A percentile compares a stretch with the other conserved stretches of the same genome.
Conservation (phyloP, 2,113 vertebrate genomes). For the Tiliqua scincoides region DNA sequence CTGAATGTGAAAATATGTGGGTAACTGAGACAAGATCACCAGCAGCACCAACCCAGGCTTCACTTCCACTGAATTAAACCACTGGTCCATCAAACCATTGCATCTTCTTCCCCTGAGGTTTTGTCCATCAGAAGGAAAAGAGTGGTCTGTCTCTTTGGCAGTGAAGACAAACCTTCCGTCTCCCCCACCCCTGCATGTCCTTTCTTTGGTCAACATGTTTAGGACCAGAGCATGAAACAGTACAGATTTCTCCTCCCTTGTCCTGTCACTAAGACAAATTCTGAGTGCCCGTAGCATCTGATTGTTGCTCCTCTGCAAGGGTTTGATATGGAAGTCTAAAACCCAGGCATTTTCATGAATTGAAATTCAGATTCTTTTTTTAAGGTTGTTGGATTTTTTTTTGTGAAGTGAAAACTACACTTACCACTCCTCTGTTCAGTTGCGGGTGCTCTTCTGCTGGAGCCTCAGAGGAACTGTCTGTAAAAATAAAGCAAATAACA, state of each 20-base stretch:
- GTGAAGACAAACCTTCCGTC: background rate
- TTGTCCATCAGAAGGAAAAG: too few species aligned
- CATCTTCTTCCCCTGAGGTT: too few species aligned
- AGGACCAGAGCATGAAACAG: background rate
- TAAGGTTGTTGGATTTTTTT: background rate
- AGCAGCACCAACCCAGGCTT: too few species aligned
- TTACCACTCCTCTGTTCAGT: slow-evolving; percentile 86
- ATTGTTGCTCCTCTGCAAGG: too few species aligned
- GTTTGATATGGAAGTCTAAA: background rate
- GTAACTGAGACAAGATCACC: too few species aligned
- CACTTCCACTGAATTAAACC: too few species aligned
- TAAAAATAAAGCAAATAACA: slow-evolving; percentile 47
- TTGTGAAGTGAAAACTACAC: slow-evolving; percentile 63
- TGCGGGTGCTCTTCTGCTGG: slow-evolving; percentile 77
- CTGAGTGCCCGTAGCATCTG: too few species aligned
- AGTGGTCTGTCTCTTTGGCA: background rate
- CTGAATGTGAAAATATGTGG: too few species aligned
- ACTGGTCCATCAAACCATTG: too few species aligned
- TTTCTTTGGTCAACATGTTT: background rate
- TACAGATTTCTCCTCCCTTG: background rate
- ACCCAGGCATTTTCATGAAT: background rate
- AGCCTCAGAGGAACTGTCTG: slow-evolving; percentile 74
- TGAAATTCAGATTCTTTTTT: too few species aligned
- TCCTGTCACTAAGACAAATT: background rate
- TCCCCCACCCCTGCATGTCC: too few species aligned